phyloP scores from a whole-genome alignment of 2,113 vertebrate species.

The Tonatia bakeri region DNA sequence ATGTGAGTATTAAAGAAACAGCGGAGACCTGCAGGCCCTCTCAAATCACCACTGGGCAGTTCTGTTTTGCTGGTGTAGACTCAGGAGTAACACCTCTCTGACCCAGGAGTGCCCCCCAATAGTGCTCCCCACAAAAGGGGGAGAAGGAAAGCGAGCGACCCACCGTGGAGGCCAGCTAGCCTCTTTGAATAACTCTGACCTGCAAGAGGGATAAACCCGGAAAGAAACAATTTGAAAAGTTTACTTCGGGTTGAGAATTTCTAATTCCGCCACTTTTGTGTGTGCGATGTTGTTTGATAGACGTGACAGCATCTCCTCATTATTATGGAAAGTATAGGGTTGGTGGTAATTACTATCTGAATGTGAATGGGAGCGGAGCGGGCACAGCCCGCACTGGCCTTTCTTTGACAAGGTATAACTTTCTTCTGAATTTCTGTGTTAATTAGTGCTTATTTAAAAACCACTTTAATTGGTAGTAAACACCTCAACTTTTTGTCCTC shows the following conservation, averaged over 20 bases:
- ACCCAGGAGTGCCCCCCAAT: background rate
- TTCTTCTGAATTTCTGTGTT: constrained; percentile 91
- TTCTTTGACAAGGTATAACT: constrained; percentile 94
- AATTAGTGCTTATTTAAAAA: constrained; percentile 92
- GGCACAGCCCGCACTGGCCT: constrained; percentile 89
- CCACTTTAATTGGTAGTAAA: constrained; percentile 92
- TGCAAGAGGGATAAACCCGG: constrained; percentile 50
- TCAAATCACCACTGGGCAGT: background rate
- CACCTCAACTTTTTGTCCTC: constrained; percentile 93
- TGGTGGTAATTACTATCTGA: constrained; percentile 91
- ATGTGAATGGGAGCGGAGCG: constrained; percentile 90
- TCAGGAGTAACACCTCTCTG: background rate
- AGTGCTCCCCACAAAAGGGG: background rate
- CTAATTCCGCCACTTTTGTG: constrained; percentile 71
- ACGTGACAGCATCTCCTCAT: constrained; percentile 89
- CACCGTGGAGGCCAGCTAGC: background rate
- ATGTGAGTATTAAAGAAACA: background rate
- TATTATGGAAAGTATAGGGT: constrained; percentile 96
- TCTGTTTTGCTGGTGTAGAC: constrained; percentile 9
- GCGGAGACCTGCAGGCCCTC: background rate
- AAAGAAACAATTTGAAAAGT: constrained; percentile 77
- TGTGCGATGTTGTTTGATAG: constrained; percentile 86
- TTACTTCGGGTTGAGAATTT: constrained; percentile 81
- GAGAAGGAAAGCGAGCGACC: background rate
- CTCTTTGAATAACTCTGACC: constrained; percentile 35